These are phyloP conservation scores for Phoenoteleia sp. DNA, from an alignment of 2,888 invertebrate genomes.

Conservation along the genomic window DNA sequence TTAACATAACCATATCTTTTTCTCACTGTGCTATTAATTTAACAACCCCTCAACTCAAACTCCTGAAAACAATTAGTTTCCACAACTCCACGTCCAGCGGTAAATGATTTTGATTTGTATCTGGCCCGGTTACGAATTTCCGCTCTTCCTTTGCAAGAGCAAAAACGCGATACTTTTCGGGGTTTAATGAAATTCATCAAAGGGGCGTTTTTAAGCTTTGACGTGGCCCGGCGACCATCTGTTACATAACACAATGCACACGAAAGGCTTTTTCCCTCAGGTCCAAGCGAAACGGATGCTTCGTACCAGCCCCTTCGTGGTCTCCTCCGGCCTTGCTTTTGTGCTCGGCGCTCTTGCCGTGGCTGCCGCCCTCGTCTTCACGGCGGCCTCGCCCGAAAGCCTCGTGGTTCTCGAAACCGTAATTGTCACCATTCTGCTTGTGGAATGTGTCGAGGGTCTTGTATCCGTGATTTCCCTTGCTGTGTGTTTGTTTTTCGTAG, in stretches of 20 bases:
- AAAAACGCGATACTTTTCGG: slow-evolving; percentile 27
- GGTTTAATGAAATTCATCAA: slow-evolving; percentile 53
- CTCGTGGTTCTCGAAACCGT: slow-evolving; percentile 91
- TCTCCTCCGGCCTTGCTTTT: slow-evolving; percentile 86
- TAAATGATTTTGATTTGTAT: slow-evolving; percentile 12
- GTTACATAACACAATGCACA: slow-evolving; percentile 61
- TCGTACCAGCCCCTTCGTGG: slow-evolving; percentile 86
- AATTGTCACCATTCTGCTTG: slow-evolving; percentile 91
- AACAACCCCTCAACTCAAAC: neutral
- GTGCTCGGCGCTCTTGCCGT: slow-evolving; percentile 77
- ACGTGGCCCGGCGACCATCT: slow-evolving; percentile 46
- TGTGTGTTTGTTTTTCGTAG: slow-evolving; percentile 89
- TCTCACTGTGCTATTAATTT: too few species aligned
- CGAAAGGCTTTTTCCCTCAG: slow-evolving; percentile 64
- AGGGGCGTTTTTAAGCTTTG: slow-evolving; percentile 53
- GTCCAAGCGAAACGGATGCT: slow-evolving; percentile 46
- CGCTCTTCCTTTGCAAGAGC: neutral
- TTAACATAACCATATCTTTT: too few species aligned
- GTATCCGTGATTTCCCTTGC: slow-evolving; percentile 91
- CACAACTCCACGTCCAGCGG: neutral
- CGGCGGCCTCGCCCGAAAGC: slow-evolving; percentile 88
- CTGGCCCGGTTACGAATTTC: neutral
- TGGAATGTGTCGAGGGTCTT: slow-evolving; percentile 92
- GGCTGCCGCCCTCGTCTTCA: slow-evolving; percentile 79
- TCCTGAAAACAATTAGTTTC: neutral